Evolutionary conservation across 2,888 invertebrate genomes (phyloP).

Genomic region (Thalpophila matura): DNA sequence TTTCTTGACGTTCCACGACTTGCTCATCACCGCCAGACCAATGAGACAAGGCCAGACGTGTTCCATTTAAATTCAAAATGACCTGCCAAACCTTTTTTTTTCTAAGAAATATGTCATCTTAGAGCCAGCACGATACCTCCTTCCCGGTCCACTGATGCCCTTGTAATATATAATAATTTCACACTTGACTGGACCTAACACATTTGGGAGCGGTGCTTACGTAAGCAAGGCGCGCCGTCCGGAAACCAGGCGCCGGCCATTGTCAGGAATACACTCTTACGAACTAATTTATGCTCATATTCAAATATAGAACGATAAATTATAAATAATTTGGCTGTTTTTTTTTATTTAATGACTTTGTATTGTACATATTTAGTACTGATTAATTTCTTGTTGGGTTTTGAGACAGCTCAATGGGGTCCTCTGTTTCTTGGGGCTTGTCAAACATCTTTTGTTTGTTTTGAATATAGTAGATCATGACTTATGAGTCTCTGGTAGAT

Average conservation of each 20-base stretch:
- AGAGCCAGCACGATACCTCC: constrained; percentile 28
- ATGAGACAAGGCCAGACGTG: no score
- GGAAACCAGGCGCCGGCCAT: constrained; percentile 66
- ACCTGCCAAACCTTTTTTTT: not conserved
- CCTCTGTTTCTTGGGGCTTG: not conserved
- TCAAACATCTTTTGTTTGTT: not conserved
- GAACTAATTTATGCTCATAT: constrained; percentile 45
- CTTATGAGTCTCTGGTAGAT: no score
- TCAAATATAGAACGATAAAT: constrained; percentile 44
- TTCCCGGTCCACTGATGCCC: constrained; percentile 50
- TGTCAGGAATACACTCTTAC: constrained; percentile 54
- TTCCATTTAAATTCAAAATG: not conserved
- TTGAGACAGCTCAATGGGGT: not conserved
- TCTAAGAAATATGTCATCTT: constrained; percentile 11
- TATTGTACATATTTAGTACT: constrained; percentile 14
- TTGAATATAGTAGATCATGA: not conserved
- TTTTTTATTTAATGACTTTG: constrained; percentile 30
- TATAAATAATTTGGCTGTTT: constrained; percentile 34
- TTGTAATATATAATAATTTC: constrained; percentile 56
- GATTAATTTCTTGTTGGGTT: constrained; percentile 10
- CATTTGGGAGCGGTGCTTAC: constrained; percentile 56
- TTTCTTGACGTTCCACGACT: no score
- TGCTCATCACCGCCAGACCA: no score
- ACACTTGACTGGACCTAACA: constrained; percentile 50
- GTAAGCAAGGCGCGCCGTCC: constrained; percentile 65